Conservation (phyloP, 2,888 invertebrate genomes). For the Drosophila pseudotalamancana region DNA sequence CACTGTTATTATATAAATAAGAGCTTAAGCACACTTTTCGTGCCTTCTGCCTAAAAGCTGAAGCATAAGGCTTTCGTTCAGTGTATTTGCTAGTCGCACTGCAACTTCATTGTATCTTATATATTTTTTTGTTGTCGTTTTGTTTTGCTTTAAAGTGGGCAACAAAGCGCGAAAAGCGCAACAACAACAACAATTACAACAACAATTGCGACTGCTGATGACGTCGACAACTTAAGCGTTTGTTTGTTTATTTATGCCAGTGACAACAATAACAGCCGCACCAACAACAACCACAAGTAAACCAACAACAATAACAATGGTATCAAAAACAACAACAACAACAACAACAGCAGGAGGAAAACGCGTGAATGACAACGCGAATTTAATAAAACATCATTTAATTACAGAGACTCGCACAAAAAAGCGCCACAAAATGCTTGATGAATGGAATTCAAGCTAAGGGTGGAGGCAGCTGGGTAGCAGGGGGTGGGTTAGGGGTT, state of each 20-base stretch:
- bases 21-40: no score
- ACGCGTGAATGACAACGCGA: slow-evolving; percentile 47
- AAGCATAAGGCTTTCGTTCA: background rate
- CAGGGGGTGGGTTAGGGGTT: no score
- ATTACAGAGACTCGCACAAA: slow-evolving; percentile 56
- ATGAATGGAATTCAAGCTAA: background rate
- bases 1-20: background rate
- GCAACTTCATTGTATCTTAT: no score
- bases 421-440: slow-evolving; percentile 33
- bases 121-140: background rate
- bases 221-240: slow-evolving; percentile 37
- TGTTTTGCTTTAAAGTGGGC: slow-evolving; percentile 48
- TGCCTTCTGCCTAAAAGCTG: no score
- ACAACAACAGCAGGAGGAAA: no score
- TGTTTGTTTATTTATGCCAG: slow-evolving; percentile 23
- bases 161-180: slow-evolving; percentile 55
- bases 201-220: slow-evolving; percentile 19
- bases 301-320: slow-evolving; percentile 3
- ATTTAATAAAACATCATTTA: slow-evolving; percentile 76
- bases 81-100: slow-evolving; percentile 1
- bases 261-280: slow-evolving; percentile 21
- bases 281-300: slow-evolving; percentile 3
- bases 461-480: background rate
- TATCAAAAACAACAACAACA: slow-evolving; percentile 1
- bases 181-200: background rate